phyloP scores from a whole-genome alignment of 2,113 vertebrate genomes.

The Phodopus roborovskii region DNA sequence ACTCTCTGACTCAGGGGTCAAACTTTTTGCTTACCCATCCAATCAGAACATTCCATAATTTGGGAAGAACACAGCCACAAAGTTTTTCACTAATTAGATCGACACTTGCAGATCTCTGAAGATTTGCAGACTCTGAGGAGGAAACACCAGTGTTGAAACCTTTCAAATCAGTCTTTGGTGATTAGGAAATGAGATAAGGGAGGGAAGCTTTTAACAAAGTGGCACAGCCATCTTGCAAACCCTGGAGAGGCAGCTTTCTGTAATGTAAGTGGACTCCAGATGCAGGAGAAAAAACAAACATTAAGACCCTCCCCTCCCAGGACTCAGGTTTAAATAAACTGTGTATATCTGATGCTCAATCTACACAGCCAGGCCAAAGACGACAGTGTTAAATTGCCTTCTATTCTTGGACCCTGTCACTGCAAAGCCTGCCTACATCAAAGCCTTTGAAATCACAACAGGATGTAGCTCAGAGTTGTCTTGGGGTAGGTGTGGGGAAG shows the following conservation, averaged over 20 bases:
- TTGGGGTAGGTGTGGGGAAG: background rate
- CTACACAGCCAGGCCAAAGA: background rate
- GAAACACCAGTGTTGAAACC: constrained; percentile 66
- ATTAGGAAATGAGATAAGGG: constrained; percentile 88
- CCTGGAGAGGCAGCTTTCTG: constrained; percentile 73
- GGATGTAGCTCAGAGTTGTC: background rate
- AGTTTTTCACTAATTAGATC: constrained; percentile 88
- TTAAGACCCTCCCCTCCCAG: constrained; percentile 67
- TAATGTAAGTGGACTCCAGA: constrained; percentile 80
- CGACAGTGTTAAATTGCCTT: constrained; percentile 49
- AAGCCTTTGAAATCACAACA: constrained; percentile 46
- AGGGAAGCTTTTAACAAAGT: constrained; percentile 81
- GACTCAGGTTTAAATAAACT: constrained; percentile 74
- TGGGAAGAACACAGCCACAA: constrained; percentile 86
- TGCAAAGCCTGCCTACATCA: background rate
- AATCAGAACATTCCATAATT: constrained; percentile 95
- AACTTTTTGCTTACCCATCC: constrained; percentile 83
- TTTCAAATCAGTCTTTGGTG: constrained; percentile 81
- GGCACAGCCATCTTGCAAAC: constrained; percentile 68
- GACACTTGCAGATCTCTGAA: background rate
- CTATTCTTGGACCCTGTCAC: constrained; percentile 36
- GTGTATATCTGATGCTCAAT: constrained; percentile 31
- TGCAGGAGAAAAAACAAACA: constrained; percentile 85
- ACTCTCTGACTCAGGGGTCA: constrained; percentile 88
- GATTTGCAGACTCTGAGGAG: constrained; percentile 75